Percentiles rank a stretch among this genome's conserved stretches.
Evolutionary conservation across 2,113 vertebrate genomes (phyloP).

Genomic region (Phoenicopterus ruber): DNA sequence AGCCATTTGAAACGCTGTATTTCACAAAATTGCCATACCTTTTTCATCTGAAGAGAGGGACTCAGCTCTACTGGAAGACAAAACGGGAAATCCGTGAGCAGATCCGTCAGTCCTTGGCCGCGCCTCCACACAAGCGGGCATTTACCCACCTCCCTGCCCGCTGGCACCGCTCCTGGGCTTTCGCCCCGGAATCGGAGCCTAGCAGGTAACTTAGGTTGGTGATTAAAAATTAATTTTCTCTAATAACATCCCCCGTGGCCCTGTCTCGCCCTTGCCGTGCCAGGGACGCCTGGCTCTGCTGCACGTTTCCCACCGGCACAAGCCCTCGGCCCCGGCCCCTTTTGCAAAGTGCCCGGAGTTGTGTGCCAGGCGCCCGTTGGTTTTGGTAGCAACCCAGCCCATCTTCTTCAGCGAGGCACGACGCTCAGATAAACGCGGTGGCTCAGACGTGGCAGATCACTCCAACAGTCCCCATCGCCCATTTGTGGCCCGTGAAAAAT

Average conservation of each 20-base stretch:
- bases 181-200: accelerated
- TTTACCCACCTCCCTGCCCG: neutral
- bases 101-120: neutral
- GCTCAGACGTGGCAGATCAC: neutral
- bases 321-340: neutral
- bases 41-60: slow-evolving; percentile 40
- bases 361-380: neutral
- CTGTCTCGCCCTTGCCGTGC: neutral
- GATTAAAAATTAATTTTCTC: neutral
- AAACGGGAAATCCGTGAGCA: neutral
- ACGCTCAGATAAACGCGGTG: neutral
- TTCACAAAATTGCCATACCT: slow-evolving; percentile 14
- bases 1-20: neutral
- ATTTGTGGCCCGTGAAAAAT: neutral
- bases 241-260: neutral
- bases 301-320: accelerated
- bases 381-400: neutral
- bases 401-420: neutral
- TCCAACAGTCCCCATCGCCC: neutral
- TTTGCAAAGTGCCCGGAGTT: accelerated
- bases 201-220: neutral
- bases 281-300: neutral
- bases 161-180: neutral
- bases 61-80: slow-evolving; percentile 46
- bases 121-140: accelerated